phyloP scores from a whole-genome alignment of 2,797 vertebrate genomes.

The Myripristis murdjan region DNA sequence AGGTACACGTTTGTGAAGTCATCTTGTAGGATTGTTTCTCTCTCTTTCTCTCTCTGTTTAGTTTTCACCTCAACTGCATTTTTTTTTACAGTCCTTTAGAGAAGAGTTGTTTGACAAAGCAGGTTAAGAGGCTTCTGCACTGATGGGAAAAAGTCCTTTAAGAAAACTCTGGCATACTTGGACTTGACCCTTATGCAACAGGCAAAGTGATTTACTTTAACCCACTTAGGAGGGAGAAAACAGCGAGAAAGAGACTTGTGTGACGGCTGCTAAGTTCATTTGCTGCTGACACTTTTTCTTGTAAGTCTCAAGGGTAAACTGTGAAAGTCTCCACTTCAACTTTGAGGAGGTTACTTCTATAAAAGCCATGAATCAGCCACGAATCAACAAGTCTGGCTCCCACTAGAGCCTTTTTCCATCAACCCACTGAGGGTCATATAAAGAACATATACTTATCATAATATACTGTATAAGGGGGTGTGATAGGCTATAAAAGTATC shows the following conservation, averaged over 20 bases:
- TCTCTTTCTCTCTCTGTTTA: too few species aligned
- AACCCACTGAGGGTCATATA: conserved; percentile 50
- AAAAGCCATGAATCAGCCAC: conserved; percentile 65
- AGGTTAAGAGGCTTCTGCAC: conserved; percentile 25
- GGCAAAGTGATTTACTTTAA: conserved; percentile 58
- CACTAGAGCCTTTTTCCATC: conserved; percentile 58
- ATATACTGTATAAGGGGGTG: conserved; percentile 40
- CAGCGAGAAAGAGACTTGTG: conserved; percentile 59
- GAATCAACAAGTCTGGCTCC: conserved; percentile 65
- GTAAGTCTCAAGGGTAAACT: conserved; percentile 53
- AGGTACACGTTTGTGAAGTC: conserved; percentile 18
- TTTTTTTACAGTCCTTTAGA: too few species aligned
- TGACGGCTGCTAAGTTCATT: conserved; percentile 72
- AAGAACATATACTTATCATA: conserved; percentile 58
- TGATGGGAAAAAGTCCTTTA: conserved; percentile 29
- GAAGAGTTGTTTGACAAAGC: neutral
- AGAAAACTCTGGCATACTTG: conserved; percentile 11
- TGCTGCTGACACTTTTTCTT: conserved; percentile 66
- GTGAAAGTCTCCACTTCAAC: conserved; percentile 42
- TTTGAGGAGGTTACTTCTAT: conserved; percentile 61
- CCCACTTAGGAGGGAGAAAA: conserved; percentile 41
- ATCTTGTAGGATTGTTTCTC: conserved; percentile 34
- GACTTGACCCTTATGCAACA: conserved; percentile 33
- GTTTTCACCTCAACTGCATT: conserved; percentile 22
- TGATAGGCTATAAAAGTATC: conserved; percentile 66